Evolutionary conservation across 2,113 vertebrate species (phyloP).

Genomic region (Picathartes gymnocephalus): DNA sequence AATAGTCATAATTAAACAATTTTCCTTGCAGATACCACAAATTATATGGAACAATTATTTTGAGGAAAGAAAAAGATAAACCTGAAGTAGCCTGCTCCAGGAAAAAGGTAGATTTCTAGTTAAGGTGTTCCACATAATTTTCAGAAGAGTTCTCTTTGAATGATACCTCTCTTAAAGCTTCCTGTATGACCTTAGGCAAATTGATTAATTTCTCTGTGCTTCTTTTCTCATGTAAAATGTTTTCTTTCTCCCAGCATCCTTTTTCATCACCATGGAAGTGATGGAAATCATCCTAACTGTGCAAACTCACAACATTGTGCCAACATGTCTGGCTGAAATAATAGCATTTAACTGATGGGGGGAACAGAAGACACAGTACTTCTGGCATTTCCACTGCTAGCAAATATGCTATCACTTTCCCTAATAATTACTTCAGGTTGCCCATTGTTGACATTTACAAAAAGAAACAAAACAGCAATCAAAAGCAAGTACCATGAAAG

Average conservation of each 20-base stretch:
- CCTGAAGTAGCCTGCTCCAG: neutral
- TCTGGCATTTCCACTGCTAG: constrained; percentile 34
- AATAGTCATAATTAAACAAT: neutral
- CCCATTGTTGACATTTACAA: constrained; percentile 38
- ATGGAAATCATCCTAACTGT: neutral
- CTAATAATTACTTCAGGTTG: constrained; percentile 40
- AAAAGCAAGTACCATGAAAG: constrained; percentile 2
- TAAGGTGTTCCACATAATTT: neutral
- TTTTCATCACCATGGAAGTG: neutral
- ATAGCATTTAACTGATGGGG: neutral
- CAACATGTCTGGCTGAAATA: neutral
- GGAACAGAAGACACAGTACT: neutral
- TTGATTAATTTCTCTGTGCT: neutral
- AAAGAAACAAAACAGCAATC: constrained; percentile 35
- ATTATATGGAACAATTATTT: neutral
- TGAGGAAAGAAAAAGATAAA: neutral
- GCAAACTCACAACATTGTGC: neutral
- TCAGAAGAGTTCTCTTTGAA: neutral
- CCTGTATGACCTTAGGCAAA: neutral
- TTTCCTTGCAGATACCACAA: neutral
- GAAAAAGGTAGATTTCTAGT: neutral
- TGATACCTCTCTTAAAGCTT: neutral
- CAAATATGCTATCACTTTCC: constrained; percentile 4
- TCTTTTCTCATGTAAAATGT: neutral
- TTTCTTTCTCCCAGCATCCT: neutral